A percentile compares a stretch with the other conserved stretches of the same genome.
These are phyloP conservation scores for Peribatodes rhomboidaria DNA, from an alignment of 2,888 invertebrate genomes.

Conservation along the genomic window DNA sequence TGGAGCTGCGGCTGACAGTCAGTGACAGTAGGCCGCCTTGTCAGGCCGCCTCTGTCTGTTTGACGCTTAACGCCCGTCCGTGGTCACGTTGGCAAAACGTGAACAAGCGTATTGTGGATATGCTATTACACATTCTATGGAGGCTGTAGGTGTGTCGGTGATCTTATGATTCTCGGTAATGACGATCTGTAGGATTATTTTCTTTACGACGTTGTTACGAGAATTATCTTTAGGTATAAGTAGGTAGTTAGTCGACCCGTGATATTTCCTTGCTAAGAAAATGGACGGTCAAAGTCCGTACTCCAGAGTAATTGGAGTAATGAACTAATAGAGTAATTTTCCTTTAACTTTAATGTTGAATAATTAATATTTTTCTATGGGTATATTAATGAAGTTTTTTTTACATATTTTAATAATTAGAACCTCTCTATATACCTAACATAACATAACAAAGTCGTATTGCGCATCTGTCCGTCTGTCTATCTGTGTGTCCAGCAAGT, in stretches of 20 bases:
- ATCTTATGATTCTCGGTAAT: slow-evolving; percentile 44
- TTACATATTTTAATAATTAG: too few species aligned
- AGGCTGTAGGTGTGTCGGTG: slow-evolving; percentile 31
- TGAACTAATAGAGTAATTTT: not conserved
- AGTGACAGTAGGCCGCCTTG: too few species aligned
- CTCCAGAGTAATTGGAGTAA: not conserved
- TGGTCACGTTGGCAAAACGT: slow-evolving; percentile 56
- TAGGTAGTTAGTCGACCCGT: slow-evolving; percentile 1
- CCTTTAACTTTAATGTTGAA: too few species aligned
- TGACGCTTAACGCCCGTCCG: too few species aligned
- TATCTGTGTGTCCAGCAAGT: too few species aligned
- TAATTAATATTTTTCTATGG: too few species aligned
- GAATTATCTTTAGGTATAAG: slow-evolving; percentile 20
- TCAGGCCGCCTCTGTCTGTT: too few species aligned
- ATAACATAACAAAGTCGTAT: too few species aligned
- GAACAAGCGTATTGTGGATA: slow-evolving; percentile 42
- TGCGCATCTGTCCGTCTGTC: too few species aligned
- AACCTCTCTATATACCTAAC: too few species aligned
- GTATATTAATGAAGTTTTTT: too few species aligned
- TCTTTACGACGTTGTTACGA: slow-evolving; percentile 42
- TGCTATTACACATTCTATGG: slow-evolving; percentile 29
- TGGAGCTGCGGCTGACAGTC: too few species aligned
- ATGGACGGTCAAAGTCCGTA: not conserved
- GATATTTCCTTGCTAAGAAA: slow-evolving; percentile 15
- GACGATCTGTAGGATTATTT: slow-evolving; percentile 38